phyloP scores from a whole-genome alignment of 2,113 vertebrate species.

The Columba livia region DNA sequence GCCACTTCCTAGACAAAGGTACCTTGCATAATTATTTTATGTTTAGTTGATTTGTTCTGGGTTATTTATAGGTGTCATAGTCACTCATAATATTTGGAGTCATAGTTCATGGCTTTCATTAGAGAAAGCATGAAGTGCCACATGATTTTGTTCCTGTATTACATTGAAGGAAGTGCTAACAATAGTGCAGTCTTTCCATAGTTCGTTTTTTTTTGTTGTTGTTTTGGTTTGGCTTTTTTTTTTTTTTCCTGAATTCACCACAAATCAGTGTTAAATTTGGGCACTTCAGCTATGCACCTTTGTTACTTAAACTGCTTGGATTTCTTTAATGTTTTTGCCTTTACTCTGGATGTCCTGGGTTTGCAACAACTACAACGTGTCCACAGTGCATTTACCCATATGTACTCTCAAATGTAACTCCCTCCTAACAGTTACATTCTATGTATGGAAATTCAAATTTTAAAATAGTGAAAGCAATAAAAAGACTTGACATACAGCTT shows the following conservation, averaged over 20 bases:
- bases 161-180: background rate
- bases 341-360: background rate
- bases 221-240: background rate
- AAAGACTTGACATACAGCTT: background rate
- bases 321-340: background rate
- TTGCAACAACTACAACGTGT: background rate
- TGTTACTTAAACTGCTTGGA: background rate
- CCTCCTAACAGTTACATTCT: background rate
- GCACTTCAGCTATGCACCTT: background rate
- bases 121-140: background rate
- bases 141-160: background rate
- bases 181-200: background rate
- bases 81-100: background rate
- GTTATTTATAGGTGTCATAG: background rate
- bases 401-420: background rate
- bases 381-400: background rate
- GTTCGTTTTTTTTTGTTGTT: fast-evolving
- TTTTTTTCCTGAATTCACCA: background rate
- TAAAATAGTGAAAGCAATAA: background rate
- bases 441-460: background rate
- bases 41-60: background rate
- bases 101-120: background rate
- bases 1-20: background rate
- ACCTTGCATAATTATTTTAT: background rate
- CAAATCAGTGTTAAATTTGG: background rate